A percentile compares a stretch with the other conserved stretches of the same genome.
Evolutionary conservation across 2,113 vertebrate species (phyloP).

Genomic region (Pollimyrus isidori): DNA sequence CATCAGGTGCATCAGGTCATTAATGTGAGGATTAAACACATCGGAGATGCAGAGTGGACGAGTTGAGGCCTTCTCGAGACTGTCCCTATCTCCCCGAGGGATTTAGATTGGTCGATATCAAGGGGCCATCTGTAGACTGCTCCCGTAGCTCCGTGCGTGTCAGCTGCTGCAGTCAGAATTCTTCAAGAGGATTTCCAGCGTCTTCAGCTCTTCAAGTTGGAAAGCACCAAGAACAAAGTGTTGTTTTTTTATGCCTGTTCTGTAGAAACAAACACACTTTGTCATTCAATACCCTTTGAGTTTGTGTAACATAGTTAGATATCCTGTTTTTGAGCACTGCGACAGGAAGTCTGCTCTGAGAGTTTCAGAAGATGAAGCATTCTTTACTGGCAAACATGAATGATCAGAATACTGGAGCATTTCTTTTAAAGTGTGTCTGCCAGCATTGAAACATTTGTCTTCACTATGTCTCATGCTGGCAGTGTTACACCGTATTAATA

Average conservation of each 20-base stretch:
- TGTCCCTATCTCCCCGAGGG: neutral
- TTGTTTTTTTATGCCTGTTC: neutral
- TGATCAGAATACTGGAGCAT: neutral
- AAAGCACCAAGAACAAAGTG: neutral
- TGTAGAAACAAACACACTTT: constrained; percentile 6
- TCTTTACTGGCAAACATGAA: constrained; percentile 7
- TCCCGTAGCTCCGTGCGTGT: neutral
- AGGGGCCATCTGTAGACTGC: neutral
- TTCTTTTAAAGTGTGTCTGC: neutral
- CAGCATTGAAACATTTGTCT: neutral
- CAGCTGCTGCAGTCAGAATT: neutral
- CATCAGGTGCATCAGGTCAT: neutral
- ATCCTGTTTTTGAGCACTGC: constrained; percentile 9
- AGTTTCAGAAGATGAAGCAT: neutral
- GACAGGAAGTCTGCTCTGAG: constrained; percentile 9
- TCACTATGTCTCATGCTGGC: neutral
- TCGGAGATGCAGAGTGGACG: neutral
- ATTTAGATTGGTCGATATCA: neutral
- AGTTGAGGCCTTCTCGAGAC: neutral
- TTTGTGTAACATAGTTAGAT: constrained; percentile 8
- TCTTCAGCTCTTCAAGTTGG: neutral
- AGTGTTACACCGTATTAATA: neutral
- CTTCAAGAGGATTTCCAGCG: neutral
- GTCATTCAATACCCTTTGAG: constrained; percentile 16
- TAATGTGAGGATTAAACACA: neutral